Conservation (phyloP, 2,113 vertebrate genomes). For the Dermatemys mawii region DNA sequence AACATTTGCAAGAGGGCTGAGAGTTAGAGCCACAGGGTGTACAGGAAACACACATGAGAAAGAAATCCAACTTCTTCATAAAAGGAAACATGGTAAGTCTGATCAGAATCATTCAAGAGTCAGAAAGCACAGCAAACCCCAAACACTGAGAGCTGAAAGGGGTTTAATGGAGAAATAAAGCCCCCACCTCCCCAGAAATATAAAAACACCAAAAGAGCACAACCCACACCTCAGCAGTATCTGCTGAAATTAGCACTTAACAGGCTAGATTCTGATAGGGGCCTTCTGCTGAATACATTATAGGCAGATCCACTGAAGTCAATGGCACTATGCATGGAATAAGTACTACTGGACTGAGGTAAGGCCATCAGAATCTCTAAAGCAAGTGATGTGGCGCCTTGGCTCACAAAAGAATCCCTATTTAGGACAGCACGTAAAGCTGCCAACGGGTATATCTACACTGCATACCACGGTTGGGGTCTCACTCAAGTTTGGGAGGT, state of each 20-base stretch:
- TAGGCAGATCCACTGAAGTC: background rate
- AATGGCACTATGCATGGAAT: background rate
- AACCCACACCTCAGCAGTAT: background rate
- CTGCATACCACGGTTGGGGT: background rate
- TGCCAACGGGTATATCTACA: background rate
- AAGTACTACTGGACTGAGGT: background rate
- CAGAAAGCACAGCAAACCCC: background rate
- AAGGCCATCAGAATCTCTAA: background rate
- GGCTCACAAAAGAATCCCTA: background rate
- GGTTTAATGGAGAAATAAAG: background rate
- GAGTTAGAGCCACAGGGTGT: accelerated
- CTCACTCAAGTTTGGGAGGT: background rate
- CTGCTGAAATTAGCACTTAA: background rate
- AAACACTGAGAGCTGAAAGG: too few relatives aligned
- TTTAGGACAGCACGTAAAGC: background rate
- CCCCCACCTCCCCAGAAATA: background rate
- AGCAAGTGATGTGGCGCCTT: background rate
- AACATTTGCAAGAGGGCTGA: accelerated
- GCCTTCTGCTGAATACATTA: background rate
- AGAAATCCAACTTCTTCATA: background rate
- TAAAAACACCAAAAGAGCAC: background rate
- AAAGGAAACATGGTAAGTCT: background rate
- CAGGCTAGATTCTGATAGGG: background rate
- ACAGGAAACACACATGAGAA: accelerated
- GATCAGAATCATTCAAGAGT: accelerated